phyloP scores from a whole-genome alignment of 2,113 vertebrate genomes.

The Rhinoptilus africanus region DNA sequence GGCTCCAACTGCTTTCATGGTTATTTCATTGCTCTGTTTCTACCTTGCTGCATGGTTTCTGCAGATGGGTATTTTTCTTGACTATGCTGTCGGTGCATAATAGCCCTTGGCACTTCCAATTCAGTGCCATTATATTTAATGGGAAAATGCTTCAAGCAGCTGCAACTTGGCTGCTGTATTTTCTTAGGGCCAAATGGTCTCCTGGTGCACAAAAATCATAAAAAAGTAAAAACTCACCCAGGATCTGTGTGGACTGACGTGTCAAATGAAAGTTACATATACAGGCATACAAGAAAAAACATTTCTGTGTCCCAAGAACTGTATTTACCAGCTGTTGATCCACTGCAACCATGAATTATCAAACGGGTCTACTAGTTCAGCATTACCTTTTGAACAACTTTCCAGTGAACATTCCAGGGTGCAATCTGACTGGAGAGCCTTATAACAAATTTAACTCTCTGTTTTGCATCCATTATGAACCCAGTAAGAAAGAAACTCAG shows the following conservation, averaged over 20 bases:
- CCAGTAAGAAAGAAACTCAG: neutral
- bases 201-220: neutral
- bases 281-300: neutral
- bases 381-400: neutral
- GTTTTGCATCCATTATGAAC: neutral
- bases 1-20: conserved; percentile 26
- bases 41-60: conserved; percentile 40
- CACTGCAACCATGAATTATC: neutral
- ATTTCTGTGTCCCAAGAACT: neutral
- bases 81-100: neutral
- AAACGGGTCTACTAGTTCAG: neutral
- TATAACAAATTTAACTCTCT: neutral
- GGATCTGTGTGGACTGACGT: neutral
- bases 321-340: neutral
- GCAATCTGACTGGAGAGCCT: neutral
- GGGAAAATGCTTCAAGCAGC: conserved; percentile 12
- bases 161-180: neutral
- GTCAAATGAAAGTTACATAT: neutral
- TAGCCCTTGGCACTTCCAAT: neutral
- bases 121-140: conserved; percentile 14
- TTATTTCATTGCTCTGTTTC: conserved; percentile 43
- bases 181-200: neutral
- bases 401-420: neutral
- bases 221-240: neutral
- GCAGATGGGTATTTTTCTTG: conserved; percentile 34